Base-by-base conservation (phyloP, 2,113 vertebrate genomes). In the Chionis minor region DNA sequence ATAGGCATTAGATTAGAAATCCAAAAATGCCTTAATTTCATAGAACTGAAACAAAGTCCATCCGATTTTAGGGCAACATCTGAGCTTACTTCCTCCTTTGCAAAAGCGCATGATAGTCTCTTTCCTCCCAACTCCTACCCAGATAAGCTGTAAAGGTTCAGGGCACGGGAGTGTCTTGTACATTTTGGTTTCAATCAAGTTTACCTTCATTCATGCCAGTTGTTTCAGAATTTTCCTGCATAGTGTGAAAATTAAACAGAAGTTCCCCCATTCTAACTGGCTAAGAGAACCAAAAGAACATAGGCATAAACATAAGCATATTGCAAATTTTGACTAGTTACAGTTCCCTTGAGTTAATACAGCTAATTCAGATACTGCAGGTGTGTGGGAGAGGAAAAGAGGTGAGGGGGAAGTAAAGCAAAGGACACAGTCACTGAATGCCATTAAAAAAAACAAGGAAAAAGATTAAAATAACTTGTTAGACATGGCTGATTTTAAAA, bases 161-260 rank as follows among this genome's bases (percentile, higher is more conserved):
- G 40, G 52, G 10, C 58, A 54, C 1, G 10, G 49, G 22, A 51
- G 49, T 22, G 49, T 22, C 49, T n/a, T 24, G 3, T 14, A 23
- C 11, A 21, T 8, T 20, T 16, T n/a, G 32, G 27, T 54, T 86
- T 71, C 33, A 81, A 24, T 12, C 51, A 52, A 54, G 33, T 27
- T 42, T 22, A 44, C 19, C 16, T 55, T 26, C 33, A n/a, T 56
- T 56, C 47, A 35, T 21, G 27, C 32, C 56, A 23, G 44, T 9
- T 14, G 58, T 32, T 42, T 24, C 32, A 33, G 44, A 14, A 22
- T 13, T 51, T 45, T 75, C 42, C 28, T 23, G 24, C 69, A 42
- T 0, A 38, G 42, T 1, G 1, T 32, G 20, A 65, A 69, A 74
- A 54, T 4, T 1, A 65, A 81, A 63, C 1, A 1, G 35, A 35